These are phyloP conservation scores for Gymnothorax reevesii DNA, from an alignment of 2,797 vertebrate genomes.

Conservation along the genomic window DNA sequence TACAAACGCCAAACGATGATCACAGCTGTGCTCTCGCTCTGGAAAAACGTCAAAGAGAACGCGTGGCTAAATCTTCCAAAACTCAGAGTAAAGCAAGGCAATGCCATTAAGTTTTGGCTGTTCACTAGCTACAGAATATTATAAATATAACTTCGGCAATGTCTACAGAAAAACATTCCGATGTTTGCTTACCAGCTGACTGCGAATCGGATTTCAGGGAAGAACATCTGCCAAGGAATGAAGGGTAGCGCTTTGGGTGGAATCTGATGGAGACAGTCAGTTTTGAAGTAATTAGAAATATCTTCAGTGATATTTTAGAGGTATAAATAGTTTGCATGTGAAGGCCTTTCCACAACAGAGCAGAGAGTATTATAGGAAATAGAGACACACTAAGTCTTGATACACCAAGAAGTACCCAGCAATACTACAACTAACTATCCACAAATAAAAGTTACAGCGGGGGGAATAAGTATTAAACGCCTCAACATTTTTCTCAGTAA, in stretches of 20 bases:
- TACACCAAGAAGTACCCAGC: neutral
- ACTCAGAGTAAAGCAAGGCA: neutral
- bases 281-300: neutral
- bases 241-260: conserved; percentile 37
- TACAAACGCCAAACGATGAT: conserved; percentile 75
- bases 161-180: neutral
- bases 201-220: conserved; percentile 42
- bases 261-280: conserved; percentile 46
- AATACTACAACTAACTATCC: neutral
- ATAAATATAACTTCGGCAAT: neutral
- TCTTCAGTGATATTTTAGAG: neutral
- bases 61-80: neutral
- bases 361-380: neutral
- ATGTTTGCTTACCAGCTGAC: conserved; percentile 52
- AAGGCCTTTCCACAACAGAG: neutral
- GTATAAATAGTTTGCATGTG: neutral
- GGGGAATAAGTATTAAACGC: neutral
- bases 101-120: neutral
- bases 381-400: neutral
- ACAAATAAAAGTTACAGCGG: neutral
- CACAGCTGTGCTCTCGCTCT: conserved; percentile 57
- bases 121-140: neutral
- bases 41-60: conserved; percentile 12
- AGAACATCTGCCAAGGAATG: conserved; percentile 61
- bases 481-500: too few relatives aligned